Conservation (phyloP, 2,113 vertebrate species). For the Zosterops hypoxanthus region DNA sequence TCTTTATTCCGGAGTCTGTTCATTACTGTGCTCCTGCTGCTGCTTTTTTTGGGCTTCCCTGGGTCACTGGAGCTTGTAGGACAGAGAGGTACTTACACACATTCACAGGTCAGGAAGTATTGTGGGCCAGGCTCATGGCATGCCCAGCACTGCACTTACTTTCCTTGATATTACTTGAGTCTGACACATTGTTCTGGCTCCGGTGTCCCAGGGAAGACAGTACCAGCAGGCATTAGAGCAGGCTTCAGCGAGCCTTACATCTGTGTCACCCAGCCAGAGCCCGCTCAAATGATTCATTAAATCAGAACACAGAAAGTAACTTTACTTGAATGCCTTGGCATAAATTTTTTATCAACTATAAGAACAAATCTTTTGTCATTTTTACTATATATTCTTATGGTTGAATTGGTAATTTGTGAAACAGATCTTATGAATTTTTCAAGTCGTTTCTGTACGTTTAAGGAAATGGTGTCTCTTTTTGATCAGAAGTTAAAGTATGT, state of each 20-base stretch:
- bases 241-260: slow-evolving; percentile 88
- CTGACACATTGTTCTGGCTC: slow-evolving; percentile 89
- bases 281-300: slow-evolving; percentile 96
- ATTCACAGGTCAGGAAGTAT: slow-evolving; percentile 69
- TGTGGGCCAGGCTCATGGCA: slow-evolving; percentile 51
- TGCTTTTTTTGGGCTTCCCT: slow-evolving; percentile 59
- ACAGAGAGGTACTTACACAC: slow-evolving; percentile 74
- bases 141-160: slow-evolving; percentile 70
- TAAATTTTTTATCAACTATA: slow-evolving; percentile 95
- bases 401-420: slow-evolving; percentile 90
- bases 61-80: slow-evolving; percentile 75
- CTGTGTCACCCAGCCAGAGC: slow-evolving; percentile 84
- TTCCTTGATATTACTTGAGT: slow-evolving; percentile 86
- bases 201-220: slow-evolving; percentile 75
- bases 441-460: slow-evolving; percentile 77
- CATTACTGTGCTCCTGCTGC: slow-evolving; percentile 16
- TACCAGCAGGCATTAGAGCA: slow-evolving; percentile 87
- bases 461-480: slow-evolving; percentile 61
- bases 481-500: slow-evolving; percentile 57
- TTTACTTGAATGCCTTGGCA: slow-evolving; percentile 96
- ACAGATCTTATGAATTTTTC: slow-evolving; percentile 97
- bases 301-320: slow-evolving; percentile 99
- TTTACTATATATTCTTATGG: slow-evolving; percentile 78
- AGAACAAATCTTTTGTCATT: slow-evolving; percentile 98
- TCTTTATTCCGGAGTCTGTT: slow-evolving; percentile 60